A percentile compares a stretch with the other conserved stretches of the same genome.
Evolutionary conservation across 1,140 invertebrate species (phyloP).

Genomic region (Panulirus ornatus): DNA sequence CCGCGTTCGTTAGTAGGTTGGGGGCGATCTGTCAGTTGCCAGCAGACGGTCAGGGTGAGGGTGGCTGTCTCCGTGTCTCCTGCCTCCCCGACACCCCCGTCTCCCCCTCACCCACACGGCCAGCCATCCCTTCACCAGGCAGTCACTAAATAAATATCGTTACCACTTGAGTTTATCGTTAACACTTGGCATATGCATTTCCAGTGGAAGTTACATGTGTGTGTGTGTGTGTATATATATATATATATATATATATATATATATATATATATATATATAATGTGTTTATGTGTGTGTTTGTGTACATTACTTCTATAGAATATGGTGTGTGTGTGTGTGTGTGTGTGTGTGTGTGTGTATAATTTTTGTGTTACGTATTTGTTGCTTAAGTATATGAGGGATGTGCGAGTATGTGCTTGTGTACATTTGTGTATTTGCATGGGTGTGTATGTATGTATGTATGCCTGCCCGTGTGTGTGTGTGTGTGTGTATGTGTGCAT

Average conservation of each 20-base stretch:
- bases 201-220: not conserved
- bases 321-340: too few relatives aligned
- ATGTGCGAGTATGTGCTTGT: not conserved
- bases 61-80: not conserved
- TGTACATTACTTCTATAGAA: too few relatives aligned
- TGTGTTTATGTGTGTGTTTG: too few relatives aligned
- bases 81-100: not conserved
- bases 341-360: not conserved
- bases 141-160: not conserved
- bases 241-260: not conserved
- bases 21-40: not conserved
- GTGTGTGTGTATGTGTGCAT: too few relatives aligned
- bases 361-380: not conserved
- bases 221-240: not conserved
- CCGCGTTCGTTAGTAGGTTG: conserved; percentile 23
- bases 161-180: not conserved
- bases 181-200: not conserved
- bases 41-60: not conserved
- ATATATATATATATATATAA: not conserved
- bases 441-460: conserved; percentile 8
- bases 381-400: not conserved
- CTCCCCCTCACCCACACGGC: not conserved
- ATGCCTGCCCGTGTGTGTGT: not conserved
- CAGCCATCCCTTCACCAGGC: not conserved
- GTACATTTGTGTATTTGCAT: not conserved